Evolutionary conservation across 2,113 vertebrate species (phyloP).

Genomic region (Callithrix jacchus): DNA sequence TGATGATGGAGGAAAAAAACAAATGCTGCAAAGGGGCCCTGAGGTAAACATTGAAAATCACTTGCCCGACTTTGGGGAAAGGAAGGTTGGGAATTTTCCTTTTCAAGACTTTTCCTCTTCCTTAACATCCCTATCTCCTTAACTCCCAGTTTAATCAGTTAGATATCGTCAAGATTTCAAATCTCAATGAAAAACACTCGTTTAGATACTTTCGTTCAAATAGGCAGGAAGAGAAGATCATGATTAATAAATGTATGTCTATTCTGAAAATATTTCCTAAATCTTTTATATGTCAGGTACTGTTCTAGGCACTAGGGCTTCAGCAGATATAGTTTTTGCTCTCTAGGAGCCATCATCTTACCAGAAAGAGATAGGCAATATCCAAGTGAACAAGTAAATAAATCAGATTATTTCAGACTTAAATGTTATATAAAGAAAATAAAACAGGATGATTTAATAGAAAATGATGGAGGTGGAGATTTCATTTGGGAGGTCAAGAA

Average conservation of each 20-base stretch:
- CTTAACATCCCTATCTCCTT: slow-evolving; percentile 67
- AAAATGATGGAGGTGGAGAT: background rate
- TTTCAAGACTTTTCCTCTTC: slow-evolving; percentile 70
- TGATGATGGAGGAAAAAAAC: slow-evolving; percentile 91
- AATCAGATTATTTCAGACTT: slow-evolving; percentile 8
- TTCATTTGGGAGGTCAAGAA: background rate
- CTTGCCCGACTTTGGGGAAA: slow-evolving; percentile 77
- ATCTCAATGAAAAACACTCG: slow-evolving; percentile 68
- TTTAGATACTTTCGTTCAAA: slow-evolving; percentile 69
- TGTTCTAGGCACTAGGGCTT: background rate
- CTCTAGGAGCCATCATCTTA: background rate
- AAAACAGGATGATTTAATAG: background rate
- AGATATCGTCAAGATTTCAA: slow-evolving; percentile 48
- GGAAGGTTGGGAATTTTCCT: slow-evolving; percentile 75
- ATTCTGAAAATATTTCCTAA: background rate
- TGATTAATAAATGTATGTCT: background rate
- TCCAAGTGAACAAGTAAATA: background rate
- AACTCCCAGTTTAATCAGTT: slow-evolving; percentile 75
- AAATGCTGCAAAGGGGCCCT: slow-evolving; percentile 90
- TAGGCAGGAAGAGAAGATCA: slow-evolving; percentile 43
- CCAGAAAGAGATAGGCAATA: background rate
- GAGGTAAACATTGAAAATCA: slow-evolving; percentile 90
- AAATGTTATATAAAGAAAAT: background rate
- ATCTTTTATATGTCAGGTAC: background rate
- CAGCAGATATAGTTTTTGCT: background rate